phyloP scores from a whole-genome alignment of 2,113 vertebrate species.

The Paedocypris sp. region DNA sequence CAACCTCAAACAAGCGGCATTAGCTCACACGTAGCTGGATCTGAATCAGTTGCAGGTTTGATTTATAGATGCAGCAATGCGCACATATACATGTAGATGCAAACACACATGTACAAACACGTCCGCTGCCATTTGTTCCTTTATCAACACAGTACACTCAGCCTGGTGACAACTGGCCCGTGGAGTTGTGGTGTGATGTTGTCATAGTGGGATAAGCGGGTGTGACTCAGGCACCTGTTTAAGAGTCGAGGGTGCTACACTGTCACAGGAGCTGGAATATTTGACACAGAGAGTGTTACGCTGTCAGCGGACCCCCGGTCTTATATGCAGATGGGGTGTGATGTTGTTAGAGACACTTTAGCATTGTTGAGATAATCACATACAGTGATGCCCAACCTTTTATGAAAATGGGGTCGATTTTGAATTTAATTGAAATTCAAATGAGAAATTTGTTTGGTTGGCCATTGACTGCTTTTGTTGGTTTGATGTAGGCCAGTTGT shows the following conservation, averaged over 20 bases:
- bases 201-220: slow-evolving; percentile 22
- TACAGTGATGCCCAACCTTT: neutral
- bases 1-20: too few species aligned
- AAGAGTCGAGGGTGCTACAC: slow-evolving; percentile 19
- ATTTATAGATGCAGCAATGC: too few species aligned
- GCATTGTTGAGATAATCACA: slow-evolving; percentile 40
- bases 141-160: neutral
- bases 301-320: slow-evolving; percentile 24
- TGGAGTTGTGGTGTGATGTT: slow-evolving; percentile 28
- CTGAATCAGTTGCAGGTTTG: too few species aligned
- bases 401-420: too few species aligned
- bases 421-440: too few species aligned
- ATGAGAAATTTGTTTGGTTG: too few species aligned
- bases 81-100: slow-evolving; percentile 11
- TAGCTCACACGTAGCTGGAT: too few species aligned
- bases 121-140: slow-evolving; percentile 9
- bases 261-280: slow-evolving; percentile 17
- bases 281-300: slow-evolving; percentile 5
- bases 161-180: slow-evolving; percentile 33
- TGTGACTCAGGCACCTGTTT: slow-evolving; percentile 28
- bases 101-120: slow-evolving; percentile 9
- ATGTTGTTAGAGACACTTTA: slow-evolving; percentile 37
- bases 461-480: too few species aligned
- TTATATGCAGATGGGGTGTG: slow-evolving; percentile 29
- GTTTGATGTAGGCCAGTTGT: too few species aligned